Evolutionary conservation across 2,888 invertebrate genomes (phyloP).

Genomic region (Caenorhabditis angaria): DNA sequence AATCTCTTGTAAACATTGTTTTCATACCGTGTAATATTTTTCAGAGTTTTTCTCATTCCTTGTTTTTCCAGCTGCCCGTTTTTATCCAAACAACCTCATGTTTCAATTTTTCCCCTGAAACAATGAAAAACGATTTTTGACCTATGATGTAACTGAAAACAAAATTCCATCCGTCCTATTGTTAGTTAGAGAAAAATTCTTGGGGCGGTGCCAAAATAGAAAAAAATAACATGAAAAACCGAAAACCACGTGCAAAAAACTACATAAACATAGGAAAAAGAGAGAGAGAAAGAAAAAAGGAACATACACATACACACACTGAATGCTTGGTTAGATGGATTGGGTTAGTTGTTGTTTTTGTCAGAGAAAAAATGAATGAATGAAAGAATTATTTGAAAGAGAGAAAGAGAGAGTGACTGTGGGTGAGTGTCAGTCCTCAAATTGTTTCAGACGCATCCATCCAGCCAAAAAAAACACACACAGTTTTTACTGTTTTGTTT

Average conservation of each 20-base stretch:
- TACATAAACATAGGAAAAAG: background rate
- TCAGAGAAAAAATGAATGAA: background rate
- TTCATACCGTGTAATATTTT: no score
- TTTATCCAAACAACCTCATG: no score
- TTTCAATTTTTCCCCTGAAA: no score
- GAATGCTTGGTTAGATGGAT: conserved; percentile 1
- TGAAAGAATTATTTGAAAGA: background rate
- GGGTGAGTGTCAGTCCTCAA: background rate
- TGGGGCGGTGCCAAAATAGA: background rate
- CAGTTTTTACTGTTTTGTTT: background rate
- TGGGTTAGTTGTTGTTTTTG: conserved; percentile 4
- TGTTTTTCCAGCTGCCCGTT: no score
- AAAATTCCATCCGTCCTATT: background rate
- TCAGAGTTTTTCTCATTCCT: no score
- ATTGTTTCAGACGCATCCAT: background rate
- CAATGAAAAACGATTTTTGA: no score
- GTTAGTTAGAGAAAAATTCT: no score
- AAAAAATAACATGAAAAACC: conserved; percentile 2
- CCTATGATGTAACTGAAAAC: background rate
- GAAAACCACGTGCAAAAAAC: conserved; percentile 4
- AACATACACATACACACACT: no score
- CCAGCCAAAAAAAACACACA: no score
- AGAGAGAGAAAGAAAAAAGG: background rate
- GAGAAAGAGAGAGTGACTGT: background rate
- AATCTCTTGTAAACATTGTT: no score